Conservation (phyloP, 2,888 invertebrate genomes). For the Pyrochroa serraticornis region DNA sequence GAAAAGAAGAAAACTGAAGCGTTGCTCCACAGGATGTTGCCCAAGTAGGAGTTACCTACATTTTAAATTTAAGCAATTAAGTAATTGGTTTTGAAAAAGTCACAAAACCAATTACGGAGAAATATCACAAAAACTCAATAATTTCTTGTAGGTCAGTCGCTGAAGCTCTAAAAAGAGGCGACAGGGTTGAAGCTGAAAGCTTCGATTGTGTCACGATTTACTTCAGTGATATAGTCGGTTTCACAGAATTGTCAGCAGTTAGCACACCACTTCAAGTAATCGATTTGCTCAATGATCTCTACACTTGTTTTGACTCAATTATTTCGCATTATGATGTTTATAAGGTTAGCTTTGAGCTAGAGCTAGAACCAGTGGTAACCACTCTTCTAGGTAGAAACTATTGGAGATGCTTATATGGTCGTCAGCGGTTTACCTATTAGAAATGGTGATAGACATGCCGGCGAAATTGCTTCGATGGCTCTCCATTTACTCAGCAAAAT, state of each 20-base stretch:
- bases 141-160: slow-evolving; percentile 72
- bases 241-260: slow-evolving; percentile 78
- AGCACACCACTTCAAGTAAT: slow-evolving; percentile 86
- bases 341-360: slow-evolving; percentile 64
- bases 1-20: slow-evolving; percentile 88
- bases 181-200: slow-evolving; percentile 79
- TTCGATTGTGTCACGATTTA: slow-evolving; percentile 84
- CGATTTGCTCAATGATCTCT: slow-evolving; percentile 84
- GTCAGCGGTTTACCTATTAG: slow-evolving; percentile 78
- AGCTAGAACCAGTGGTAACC: not conserved
- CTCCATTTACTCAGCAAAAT: slow-evolving; percentile 75
- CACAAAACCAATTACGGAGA: no score
- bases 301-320: slow-evolving; percentile 87
- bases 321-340: slow-evolving; percentile 87
- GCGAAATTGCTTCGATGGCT: slow-evolving; percentile 80
- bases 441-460: slow-evolving; percentile 76
- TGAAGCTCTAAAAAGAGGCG: slow-evolving; percentile 78
- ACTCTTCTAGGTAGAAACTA: slow-evolving; percentile 73
- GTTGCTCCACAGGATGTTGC: slow-evolving; percentile 82
- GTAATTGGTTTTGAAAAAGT: no score
- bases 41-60: slow-evolving; percentile 72
- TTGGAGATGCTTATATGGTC: slow-evolving; percentile 85
- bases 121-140: no score
- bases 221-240: slow-evolving; percentile 86
- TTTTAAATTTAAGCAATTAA: no score